Base-by-base conservation (phyloP, 1,140 invertebrate species). In the Macrobrachium rosenbergii region DNA sequence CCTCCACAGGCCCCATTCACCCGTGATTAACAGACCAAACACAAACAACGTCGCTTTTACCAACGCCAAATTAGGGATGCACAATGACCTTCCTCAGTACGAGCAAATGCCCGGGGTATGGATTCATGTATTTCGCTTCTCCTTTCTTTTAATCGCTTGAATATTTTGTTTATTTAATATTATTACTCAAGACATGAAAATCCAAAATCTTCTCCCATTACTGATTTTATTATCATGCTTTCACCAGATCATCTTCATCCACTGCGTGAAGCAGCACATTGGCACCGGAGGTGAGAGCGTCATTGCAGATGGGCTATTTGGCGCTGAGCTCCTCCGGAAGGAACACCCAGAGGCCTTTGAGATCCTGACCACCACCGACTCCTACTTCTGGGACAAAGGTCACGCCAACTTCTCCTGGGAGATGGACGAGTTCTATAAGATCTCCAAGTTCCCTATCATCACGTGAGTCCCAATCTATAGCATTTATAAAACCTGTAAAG, bases 41-140 rank as follows among this genome's bases (percentile, higher is more conserved):
- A 94, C 95, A 7, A 94, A 93, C 88, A 96, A 96, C 90, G 93
- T 95, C 3, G 95, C 95, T 19, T 96, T 95, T 88, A 92, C 95
- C 45, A 93, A 93, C 2, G 93, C 92, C 85, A 93, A 93, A 63
- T 92, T 95, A 78, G 94, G 94, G 88, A 91, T 95, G 84, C 95
- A 95, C 90, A 94, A 94, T 11, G 95, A 95, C 91, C 92, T 95
- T 82, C 95, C 95, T 3, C 95, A 95, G 90, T 95, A 95, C 90
- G 93, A 95, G 89, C 95, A 95, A 90, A 94, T 93, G 85, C 95
- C 95, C 0, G 94, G 95, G 80, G 93, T 94, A 91, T 90, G 90
- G 90, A 5, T n/a, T 37, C 1, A 3, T 1, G 28, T 3, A 37
- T 37, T 3, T 37, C 3, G 28, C 1, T 1, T 3, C 28, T 37